These are phyloP conservation scores for Archilochus colubris DNA, from an alignment of 2,113 vertebrate species.

Conservation along the genomic window DNA sequence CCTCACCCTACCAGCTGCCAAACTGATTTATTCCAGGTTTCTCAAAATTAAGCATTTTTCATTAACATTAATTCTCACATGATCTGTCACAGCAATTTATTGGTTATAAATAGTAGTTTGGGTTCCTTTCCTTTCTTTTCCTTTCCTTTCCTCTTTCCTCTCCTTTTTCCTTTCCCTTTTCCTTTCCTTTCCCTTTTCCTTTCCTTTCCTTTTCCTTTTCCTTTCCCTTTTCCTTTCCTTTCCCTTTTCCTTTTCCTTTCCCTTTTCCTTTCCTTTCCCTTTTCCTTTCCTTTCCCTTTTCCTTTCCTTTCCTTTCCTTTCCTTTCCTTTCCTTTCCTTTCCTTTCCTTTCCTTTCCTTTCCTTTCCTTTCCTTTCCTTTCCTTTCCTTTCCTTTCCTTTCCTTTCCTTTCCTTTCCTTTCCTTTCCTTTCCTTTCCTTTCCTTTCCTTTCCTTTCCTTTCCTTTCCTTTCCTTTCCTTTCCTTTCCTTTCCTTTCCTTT, in stretches of 20 bases:
- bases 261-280: too few relatives aligned
- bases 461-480: too few relatives aligned
- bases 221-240: too few relatives aligned
- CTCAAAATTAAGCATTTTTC: conserved; percentile 21
- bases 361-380: neutral
- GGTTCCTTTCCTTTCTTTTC: neutral
- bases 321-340: too few relatives aligned
- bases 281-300: too few relatives aligned
- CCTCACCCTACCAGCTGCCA: neutral
- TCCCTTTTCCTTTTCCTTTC: too few relatives aligned
- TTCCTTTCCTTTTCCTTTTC: neutral
- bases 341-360: too few relatives aligned
- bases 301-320: too few relatives aligned
- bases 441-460: too few relatives aligned
- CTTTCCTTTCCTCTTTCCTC: neutral
- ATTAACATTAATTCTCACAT: conserved; percentile 31
- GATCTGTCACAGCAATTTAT: neutral
- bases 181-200: too few relatives aligned
- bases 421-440: neutral
- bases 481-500: too few relatives aligned
- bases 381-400: neutral
- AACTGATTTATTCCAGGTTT: neutral
- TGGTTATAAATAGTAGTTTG: neutral
- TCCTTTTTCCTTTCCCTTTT: neutral
- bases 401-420: too few relatives aligned